These are phyloP conservation scores for Nymphalis io DNA, from an alignment of 1,140 invertebrate genomes.

Conservation along the genomic window DNA sequence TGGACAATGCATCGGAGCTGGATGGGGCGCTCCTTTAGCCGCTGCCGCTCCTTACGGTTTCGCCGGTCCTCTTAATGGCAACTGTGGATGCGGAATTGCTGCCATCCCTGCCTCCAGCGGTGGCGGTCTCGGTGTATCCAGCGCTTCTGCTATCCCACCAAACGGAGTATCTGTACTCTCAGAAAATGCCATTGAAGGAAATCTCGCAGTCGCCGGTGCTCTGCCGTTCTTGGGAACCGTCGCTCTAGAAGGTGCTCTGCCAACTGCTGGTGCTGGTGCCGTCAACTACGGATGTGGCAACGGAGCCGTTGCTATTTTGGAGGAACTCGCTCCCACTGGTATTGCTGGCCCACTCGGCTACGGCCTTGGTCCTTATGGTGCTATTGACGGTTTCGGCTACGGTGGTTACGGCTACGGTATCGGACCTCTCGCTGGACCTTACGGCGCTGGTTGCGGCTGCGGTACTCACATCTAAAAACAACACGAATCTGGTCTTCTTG, in stretches of 20 bases:
- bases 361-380: slow-evolving; percentile 13
- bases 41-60: slow-evolving; percentile 22
- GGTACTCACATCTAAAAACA: background rate
- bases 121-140: slow-evolving; percentile 10
- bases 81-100: background rate
- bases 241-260: slow-evolving; percentile 45
- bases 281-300: slow-evolving; percentile 48
- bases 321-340: slow-evolving; percentile 27
- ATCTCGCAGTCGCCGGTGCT: background rate
- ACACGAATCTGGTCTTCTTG: background rate
- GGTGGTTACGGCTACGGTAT: background rate
- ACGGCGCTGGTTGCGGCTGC: slow-evolving; percentile 11
- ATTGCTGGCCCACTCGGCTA: slow-evolving; percentile 26
- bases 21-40: background rate
- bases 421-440: background rate
- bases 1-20: slow-evolving; percentile 24
- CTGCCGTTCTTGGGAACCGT: slow-evolving; percentile 38
- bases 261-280: slow-evolving; percentile 19
- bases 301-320: slow-evolving; percentile 43
- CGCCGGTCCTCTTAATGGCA: background rate
- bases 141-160: slow-evolving; percentile 3
- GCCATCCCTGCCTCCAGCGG: slow-evolving; percentile 1
- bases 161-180: slow-evolving; percentile 7
- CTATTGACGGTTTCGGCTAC: background rate
- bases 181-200: background rate